Conservation (phyloP, 2,888 invertebrate genomes). For the Cantharis lateralis region DNA sequence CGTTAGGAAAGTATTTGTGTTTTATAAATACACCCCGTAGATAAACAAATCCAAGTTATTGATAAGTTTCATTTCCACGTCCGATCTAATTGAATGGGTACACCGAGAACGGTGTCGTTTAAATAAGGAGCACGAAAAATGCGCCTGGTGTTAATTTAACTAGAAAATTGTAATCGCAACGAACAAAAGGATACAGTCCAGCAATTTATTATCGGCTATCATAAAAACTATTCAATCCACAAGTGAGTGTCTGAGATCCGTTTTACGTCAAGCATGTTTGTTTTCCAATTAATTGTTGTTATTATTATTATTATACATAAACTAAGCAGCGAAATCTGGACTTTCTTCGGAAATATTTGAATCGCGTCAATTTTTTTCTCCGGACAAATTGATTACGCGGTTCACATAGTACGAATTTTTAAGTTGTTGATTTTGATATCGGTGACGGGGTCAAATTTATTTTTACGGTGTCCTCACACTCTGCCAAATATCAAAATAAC, state of each 20-base stretch:
- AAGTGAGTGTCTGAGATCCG: not conserved
- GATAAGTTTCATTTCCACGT: not conserved
- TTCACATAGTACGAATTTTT: not conserved
- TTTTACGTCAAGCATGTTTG: not conserved
- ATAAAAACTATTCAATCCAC: not conserved
- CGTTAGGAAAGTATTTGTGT: not conserved
- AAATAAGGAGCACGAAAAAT: not conserved
- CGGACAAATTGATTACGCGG: not conserved
- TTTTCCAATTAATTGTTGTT: not conserved
- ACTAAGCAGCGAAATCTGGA: not conserved
- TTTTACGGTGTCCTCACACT: not conserved
- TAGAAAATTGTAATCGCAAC: not conserved
- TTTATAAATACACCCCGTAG: not conserved
- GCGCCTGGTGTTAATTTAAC: not conserved
- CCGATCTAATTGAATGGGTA: not conserved
- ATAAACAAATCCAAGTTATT: not conserved
- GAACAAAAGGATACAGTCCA: not conserved
- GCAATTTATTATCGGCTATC: not conserved
- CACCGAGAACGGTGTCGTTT: not conserved
- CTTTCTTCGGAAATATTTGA: not conserved
- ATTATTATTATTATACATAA: not conserved
- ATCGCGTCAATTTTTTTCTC: not conserved
- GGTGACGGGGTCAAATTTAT: not conserved
- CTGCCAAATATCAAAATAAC: not conserved
- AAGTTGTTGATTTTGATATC: not conserved